Conservation (phyloP, 2,888 invertebrate genomes). For the Hypselothyrea guttata region DNA sequence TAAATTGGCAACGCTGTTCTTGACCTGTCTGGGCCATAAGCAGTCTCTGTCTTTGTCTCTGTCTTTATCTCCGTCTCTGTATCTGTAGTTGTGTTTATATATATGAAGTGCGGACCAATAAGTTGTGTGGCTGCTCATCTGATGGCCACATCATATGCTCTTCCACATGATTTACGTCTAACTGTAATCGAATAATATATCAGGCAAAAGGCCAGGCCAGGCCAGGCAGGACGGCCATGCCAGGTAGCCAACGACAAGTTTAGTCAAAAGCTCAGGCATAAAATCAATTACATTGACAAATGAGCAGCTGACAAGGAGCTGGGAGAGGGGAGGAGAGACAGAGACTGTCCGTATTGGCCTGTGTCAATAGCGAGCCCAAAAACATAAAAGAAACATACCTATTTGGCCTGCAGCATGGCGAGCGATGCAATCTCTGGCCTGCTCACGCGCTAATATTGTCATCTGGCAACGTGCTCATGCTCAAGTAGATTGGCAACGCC, state of each 20-base stretch:
- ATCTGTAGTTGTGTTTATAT: background rate
- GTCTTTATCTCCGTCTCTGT: too few species aligned
- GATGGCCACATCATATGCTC: slow-evolving; percentile 69
- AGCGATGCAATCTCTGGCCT: slow-evolving; percentile 36
- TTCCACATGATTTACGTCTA: slow-evolving; percentile 76
- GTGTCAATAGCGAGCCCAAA: slow-evolving; percentile 59
- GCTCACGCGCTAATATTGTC: slow-evolving; percentile 49
- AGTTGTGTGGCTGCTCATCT: slow-evolving; percentile 13
- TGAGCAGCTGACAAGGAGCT: slow-evolving; percentile 71
- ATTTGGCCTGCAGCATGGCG: too few species aligned
- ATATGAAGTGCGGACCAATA: background rate
- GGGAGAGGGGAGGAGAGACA: slow-evolving; percentile 11
- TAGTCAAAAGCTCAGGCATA: slow-evolving; percentile 72
- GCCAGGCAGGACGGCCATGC: slow-evolving; percentile 18
- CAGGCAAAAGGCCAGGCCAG: slow-evolving; percentile 52
- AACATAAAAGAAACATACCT: slow-evolving; percentile 15
- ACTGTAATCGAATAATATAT: slow-evolving; percentile 75
- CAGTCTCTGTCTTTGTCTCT: too few species aligned
- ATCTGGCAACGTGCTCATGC: slow-evolving; percentile 1
- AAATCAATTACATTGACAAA: slow-evolving; percentile 77
- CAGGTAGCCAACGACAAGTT: slow-evolving; percentile 44
- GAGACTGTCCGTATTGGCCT: slow-evolving; percentile 15
- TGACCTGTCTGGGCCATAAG: slow-evolving; percentile 5
- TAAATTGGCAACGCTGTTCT: too few species aligned
- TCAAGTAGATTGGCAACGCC: slow-evolving; percentile 23